Conservation (phyloP, 2,113 vertebrate species). For the Arvicanthis niloticus region DNA sequence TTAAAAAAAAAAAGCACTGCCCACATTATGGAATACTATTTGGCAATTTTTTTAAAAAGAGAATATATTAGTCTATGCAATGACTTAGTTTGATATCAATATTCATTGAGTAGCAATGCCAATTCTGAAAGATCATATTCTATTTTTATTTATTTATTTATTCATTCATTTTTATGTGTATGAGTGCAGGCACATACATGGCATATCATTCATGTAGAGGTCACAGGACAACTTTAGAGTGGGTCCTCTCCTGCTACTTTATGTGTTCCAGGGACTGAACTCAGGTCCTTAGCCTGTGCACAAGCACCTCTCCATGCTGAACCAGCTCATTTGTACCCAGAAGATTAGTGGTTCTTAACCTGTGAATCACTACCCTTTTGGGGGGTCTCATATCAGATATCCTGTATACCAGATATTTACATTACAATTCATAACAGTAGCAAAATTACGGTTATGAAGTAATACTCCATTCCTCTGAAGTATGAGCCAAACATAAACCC, state of each 20-base stretch:
- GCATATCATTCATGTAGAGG: not conserved
- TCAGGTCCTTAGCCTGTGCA: not conserved
- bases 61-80: not conserved
- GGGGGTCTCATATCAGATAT: not conserved
- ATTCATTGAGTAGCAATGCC: not conserved
- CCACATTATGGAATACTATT: not conserved
- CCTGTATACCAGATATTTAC: not conserved
- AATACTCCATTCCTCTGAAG: too few species aligned
- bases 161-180: not conserved
- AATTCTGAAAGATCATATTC: not conserved
- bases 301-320: not conserved
- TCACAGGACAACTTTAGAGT: not conserved
- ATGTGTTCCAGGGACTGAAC: not conserved
- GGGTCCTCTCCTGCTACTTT: too few species aligned
- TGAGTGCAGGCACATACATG: not conserved
- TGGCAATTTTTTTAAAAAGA: not conserved
- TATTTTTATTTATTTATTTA: too few species aligned
- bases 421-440: not conserved
- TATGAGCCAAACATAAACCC: too few species aligned
- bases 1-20: not conserved
- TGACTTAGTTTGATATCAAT: not conserved
- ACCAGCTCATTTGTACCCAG: not conserved
- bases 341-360: not conserved
- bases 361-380: not conserved
- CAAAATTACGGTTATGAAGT: not conserved